phyloP scores from a whole-genome alignment of 2,888 invertebrate species.

The Acronicta alni region DNA sequence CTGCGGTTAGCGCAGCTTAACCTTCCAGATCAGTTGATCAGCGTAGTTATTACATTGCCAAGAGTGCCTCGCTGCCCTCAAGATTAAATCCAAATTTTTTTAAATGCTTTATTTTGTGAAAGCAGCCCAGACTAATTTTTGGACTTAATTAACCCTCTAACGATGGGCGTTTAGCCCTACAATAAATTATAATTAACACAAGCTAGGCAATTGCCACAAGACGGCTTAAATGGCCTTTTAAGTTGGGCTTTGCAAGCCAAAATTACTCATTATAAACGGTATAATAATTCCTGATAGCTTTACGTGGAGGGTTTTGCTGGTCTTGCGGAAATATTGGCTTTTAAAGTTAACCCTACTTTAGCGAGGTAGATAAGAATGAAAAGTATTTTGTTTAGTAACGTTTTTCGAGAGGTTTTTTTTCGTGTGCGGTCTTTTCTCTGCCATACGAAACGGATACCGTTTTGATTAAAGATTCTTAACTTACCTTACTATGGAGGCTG shows the following conservation, averaged over 20 bases:
- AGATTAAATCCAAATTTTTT: not conserved
- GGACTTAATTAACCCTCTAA: constrained; percentile 13
- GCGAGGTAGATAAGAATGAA: not conserved
- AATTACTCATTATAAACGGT: constrained; percentile 35
- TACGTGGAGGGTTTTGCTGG: constrained; percentile 3
- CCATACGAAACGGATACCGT: not conserved
- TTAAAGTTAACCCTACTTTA: constrained; percentile 2
- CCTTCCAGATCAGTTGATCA: too few relatives aligned
- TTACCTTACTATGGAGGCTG: too few relatives aligned
- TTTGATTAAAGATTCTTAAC: not conserved
- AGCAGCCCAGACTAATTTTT: constrained; percentile 20
- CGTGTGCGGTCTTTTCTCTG: not conserved
- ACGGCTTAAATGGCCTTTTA: constrained; percentile 38
- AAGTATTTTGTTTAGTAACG: not conserved
- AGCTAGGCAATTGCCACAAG: constrained; percentile 17
- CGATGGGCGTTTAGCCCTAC: constrained; percentile 16
- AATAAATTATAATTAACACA: constrained; percentile 43
- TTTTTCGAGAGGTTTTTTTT: too few relatives aligned
- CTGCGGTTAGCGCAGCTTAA: too few relatives aligned
- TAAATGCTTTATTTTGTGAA: not conserved
- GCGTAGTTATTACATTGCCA: too few relatives aligned
- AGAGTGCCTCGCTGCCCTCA: too few relatives aligned
- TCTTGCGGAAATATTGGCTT: constrained; percentile 4
- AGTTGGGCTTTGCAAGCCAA: constrained; percentile 28
- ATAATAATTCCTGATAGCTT: constrained; percentile 22